These are phyloP conservation scores for Pyrrhia umbra DNA, from an alignment of 2,888 invertebrate species.

Conservation along the genomic window DNA sequence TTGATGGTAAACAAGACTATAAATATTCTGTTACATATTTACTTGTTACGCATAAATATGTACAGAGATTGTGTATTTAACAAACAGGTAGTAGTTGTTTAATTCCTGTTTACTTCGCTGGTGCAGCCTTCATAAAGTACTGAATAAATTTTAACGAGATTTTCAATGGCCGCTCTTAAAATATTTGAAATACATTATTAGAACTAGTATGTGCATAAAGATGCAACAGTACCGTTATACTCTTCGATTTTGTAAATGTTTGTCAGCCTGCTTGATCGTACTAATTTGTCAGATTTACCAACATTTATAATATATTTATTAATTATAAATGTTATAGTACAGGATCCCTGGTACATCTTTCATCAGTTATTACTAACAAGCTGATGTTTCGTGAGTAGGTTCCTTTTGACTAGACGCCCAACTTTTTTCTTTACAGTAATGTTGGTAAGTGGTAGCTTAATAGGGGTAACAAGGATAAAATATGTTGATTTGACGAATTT, in stretches of 20 bases:
- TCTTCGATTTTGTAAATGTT: background rate
- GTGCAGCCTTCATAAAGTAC: conserved; percentile 30
- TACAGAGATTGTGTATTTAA: conserved; percentile 26
- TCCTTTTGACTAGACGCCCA: no score
- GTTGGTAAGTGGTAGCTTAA: no score
- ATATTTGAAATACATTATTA: conserved; percentile 19
- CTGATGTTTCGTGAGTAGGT: no score
- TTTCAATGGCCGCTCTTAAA: conserved; percentile 25
- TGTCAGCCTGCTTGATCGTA: no score
- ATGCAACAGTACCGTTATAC: background rate
- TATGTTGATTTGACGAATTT: no score
- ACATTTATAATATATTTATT: no score
- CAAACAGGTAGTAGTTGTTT: conserved; percentile 38
- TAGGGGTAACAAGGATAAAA: no score
- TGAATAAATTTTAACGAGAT: conserved; percentile 20
- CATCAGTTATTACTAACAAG: no score
- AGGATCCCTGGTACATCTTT: no score
- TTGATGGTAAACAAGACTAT: background rate
- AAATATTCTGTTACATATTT: conserved; percentile 26
- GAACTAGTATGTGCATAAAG: background rate
- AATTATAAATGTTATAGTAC: no score
- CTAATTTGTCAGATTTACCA: background rate
- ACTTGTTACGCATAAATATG: conserved; percentile 20
- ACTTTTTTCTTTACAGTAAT: no score
- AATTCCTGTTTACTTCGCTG: conserved; percentile 41